phyloP scores from a whole-genome alignment of 1,140 invertebrate species.

The Drosophila sechellia region DNA sequence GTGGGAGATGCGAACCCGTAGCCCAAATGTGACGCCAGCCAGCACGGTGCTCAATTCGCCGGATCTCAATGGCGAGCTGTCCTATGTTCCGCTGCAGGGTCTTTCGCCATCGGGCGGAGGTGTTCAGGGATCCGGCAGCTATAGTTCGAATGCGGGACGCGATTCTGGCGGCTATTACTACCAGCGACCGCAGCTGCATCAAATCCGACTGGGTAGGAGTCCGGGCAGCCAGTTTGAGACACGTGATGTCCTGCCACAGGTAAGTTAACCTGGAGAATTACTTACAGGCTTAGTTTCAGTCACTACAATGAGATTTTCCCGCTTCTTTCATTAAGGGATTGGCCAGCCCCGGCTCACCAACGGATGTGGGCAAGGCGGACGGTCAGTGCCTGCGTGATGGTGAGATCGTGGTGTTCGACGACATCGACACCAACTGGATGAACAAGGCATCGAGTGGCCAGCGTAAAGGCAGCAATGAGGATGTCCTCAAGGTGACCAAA shows the following conservation, averaged over 20 bases:
- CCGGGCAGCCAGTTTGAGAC: conserved; percentile 78
- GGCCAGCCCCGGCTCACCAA: conserved; percentile 77
- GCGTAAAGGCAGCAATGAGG: conserved; percentile 75
- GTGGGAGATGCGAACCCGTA: conserved; percentile 83
- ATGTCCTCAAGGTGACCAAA: conserved; percentile 88
- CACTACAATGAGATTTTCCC: background rate
- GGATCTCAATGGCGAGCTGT: conserved; percentile 74
- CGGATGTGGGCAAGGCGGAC: conserved; percentile 78
- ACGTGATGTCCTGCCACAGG: conserved; percentile 46
- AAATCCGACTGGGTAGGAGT: conserved; percentile 79
- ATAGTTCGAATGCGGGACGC: conserved; percentile 8
- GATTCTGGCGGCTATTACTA: conserved; percentile 50
- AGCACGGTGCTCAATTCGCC: conserved; percentile 84
- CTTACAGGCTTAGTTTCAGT: background rate
- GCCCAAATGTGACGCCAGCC: conserved; percentile 82
- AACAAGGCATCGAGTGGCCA: conserved; percentile 63
- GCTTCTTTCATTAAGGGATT: conserved; percentile 46
- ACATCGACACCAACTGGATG: conserved; percentile 90
- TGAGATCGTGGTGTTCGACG: conserved; percentile 91
- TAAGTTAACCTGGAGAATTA: conserved; percentile 1
- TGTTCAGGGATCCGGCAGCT: conserved; percentile 28
- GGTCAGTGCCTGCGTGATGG: conserved; percentile 84
- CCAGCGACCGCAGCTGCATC: conserved; percentile 74
- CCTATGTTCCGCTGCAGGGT: conserved; percentile 57
- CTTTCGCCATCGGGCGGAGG: conserved; percentile 35